These are phyloP conservation scores for Agapornis roseicollis DNA, from an alignment of 2,113 vertebrate genomes.

Conservation along the genomic window DNA sequence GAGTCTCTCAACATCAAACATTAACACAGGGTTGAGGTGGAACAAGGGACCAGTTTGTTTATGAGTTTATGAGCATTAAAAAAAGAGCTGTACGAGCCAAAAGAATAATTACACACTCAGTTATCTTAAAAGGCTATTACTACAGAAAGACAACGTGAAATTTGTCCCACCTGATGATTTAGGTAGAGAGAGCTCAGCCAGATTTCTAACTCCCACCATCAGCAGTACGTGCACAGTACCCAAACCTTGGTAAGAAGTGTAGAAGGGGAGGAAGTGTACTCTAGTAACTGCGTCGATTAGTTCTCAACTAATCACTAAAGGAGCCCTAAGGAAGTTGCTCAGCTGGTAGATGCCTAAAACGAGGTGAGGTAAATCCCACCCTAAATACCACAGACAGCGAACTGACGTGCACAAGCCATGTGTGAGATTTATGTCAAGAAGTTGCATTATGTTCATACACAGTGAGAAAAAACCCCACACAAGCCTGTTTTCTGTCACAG, in stretches of 20 bases:
- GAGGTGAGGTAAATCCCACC: constrained; percentile 39
- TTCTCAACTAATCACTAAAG: not conserved
- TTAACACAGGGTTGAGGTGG: not conserved
- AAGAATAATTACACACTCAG: not conserved
- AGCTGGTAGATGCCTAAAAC: not conserved
- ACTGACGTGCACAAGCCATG: not conserved
- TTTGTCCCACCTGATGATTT: not conserved
- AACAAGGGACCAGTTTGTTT: not conserved
- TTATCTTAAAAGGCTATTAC: not conserved
- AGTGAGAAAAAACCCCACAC: not conserved
- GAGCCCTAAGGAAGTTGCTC: not conserved
- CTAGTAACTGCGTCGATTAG: not conserved
- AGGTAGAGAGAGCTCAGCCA: not conserved
- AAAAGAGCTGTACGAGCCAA: not conserved
- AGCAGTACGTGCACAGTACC: not conserved
- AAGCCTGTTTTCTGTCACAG: not conserved
- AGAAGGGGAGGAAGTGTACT: not conserved
- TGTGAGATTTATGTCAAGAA: not conserved
- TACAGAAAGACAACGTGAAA: not conserved
- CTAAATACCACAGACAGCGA: constrained; percentile 5
- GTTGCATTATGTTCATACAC: constrained; percentile 14
- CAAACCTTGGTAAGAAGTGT: not conserved
- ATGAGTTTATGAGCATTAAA: not conserved
- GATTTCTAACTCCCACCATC: not conserved
- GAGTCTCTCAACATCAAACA: not conserved